Base-by-base conservation (phyloP, 1,140 invertebrate genomes). In the Melanaphis sacchari region DNA sequence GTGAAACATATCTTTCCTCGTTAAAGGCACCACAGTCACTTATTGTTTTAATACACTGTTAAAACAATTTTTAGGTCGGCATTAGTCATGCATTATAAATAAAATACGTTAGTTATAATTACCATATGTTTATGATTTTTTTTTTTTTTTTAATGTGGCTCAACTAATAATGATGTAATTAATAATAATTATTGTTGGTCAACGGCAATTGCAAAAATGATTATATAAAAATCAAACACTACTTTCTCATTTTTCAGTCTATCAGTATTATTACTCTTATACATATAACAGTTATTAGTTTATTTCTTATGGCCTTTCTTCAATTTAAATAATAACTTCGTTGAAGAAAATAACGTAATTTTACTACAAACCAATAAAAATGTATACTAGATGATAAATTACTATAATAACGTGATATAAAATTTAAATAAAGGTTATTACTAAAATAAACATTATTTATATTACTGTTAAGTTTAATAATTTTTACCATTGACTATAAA, bases 81-180 rank as follows among this genome's bases (percentile, higher is more conserved):
- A 7, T 52, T 89, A 40, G 49, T 40, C 21, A 9, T 85, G 15
- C 3, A 15, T 43, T 46, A 76, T 85, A 46, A 26, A 88, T n/a
- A 31, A 40, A 31, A 46, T 40, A 49, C 6, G 9, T 26, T 54
- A 8, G 15, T 89, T 52, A 52, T 52, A 49, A 52, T 31, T n/a
- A 24, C 24, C 6, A 22, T 66, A 11, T 11, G 36, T 66, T 90
- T 90, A 40, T 31, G 11, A 40, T 59, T 54, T 40, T 1, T 11
- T 24, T 54, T 59, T 54, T 40, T 1, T 11, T 24, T 54, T 59
- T 90, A 90, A 90, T 41, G 54, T 41, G 6, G 38, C 38, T 41
- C 41, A 52, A 90, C 89, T 59, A 90, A 66, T 59, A 90, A 90
- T 40, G 54, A 38, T 18, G 36, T 41, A 40, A 66, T 90, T 66